phyloP scores from a whole-genome alignment of 2,888 invertebrate species.

The Ophion slaviceki region DNA sequence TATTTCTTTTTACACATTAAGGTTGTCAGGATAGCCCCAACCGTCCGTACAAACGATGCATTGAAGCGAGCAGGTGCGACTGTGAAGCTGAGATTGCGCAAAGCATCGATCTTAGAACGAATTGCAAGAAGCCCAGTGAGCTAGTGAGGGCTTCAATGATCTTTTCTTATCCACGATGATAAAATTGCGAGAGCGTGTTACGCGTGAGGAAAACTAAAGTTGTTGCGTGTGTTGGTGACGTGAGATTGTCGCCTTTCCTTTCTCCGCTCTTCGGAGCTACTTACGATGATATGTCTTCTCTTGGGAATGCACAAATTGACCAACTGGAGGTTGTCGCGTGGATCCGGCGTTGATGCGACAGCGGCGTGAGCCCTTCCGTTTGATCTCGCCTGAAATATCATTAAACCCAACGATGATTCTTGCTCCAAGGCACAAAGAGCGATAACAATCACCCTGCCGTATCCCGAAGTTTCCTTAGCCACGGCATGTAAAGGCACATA shows the following conservation, averaged over 20 bases:
- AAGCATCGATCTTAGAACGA: slow-evolving; percentile 13
- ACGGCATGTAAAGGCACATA: neutral
- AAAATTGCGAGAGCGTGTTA: slow-evolving; percentile 30
- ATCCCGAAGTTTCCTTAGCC: slow-evolving; percentile 1
- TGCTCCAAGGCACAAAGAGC: slow-evolving; percentile 24
- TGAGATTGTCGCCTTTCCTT: slow-evolving; percentile 37
- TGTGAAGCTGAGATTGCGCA: slow-evolving; percentile 23
- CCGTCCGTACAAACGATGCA: neutral
- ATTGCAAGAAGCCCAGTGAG: slow-evolving; percentile 38
- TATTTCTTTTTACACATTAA: no score
- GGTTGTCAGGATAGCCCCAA: neutral
- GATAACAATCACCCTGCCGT: slow-evolving; percentile 13
- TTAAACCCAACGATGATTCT: slow-evolving; percentile 71
- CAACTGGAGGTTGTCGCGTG: slow-evolving; percentile 79
- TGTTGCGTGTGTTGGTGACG: slow-evolving; percentile 42
- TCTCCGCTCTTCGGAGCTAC: slow-evolving; percentile 68
- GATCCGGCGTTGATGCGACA: slow-evolving; percentile 73
- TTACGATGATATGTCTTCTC: slow-evolving; percentile 79
- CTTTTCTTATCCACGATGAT: neutral
- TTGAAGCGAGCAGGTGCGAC: slow-evolving; percentile 55
- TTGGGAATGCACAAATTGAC: slow-evolving; percentile 79
- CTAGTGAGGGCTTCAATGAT: slow-evolving; percentile 32
- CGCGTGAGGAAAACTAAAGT: slow-evolving; percentile 37
- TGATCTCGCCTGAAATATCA: slow-evolving; percentile 78
- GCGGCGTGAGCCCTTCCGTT: slow-evolving; percentile 74